These are phyloP conservation scores for Melanocharis versteri DNA, from an alignment of 2,113 vertebrate genomes.

Conservation along the genomic window DNA sequence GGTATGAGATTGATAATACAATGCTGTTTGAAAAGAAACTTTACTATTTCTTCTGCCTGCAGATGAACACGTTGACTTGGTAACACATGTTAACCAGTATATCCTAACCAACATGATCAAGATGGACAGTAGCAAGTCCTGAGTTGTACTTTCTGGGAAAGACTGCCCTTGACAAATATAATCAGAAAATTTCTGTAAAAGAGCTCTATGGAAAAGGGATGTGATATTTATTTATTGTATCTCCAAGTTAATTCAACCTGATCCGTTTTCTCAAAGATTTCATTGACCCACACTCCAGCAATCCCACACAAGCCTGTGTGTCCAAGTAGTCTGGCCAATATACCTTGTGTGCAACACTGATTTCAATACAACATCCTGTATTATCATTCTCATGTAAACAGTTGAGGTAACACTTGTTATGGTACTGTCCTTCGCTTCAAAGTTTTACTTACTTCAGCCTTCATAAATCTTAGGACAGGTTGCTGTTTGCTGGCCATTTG, in stretches of 20 bases:
- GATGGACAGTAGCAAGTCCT: neutral
- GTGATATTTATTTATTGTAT: neutral
- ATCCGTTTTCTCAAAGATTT: neutral
- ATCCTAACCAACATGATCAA: neutral
- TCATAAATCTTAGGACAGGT: neutral
- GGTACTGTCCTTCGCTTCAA: neutral
- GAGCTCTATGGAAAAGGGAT: neutral
- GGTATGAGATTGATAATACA: neutral
- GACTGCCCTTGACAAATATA: neutral
- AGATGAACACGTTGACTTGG: fast-evolving
- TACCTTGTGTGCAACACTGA: neutral
- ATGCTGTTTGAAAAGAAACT: neutral
- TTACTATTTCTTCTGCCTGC: neutral
- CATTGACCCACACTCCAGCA: neutral
- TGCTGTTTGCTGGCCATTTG: neutral
- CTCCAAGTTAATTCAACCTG: neutral
- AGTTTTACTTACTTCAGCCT: neutral
- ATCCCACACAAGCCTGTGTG: neutral
- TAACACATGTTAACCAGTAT: neutral
- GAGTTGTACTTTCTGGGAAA: neutral
- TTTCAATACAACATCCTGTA: neutral
- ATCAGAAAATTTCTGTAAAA: neutral
- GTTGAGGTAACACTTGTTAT: neutral
- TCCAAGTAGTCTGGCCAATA: neutral
- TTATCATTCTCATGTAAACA: neutral